Evolutionary conservation across 2,113 vertebrate species (phyloP), one percentile per base, ranked within the genome.

Genomic region (Panthera tigris): DNA sequence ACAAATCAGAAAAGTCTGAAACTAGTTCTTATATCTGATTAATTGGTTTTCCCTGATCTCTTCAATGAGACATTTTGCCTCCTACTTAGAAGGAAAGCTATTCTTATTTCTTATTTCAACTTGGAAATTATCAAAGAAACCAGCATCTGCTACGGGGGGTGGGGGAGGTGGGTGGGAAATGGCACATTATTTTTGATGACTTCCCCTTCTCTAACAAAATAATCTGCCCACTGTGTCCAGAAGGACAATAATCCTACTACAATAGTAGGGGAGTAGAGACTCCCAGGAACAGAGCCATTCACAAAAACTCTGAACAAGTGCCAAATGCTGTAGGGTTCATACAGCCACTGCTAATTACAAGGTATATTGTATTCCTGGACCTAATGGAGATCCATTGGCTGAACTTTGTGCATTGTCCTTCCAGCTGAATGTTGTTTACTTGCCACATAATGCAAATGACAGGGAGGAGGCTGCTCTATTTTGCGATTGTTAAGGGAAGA

Each of bases 351-450:
- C 76, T 91, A 96, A 97, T 96, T 94, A 78, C 69, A 39, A 23
- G 61, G 52, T 86, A 63, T 73, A 89, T 48, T 95, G 87, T 96
- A 95, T 93, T 97, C 73, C 92, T 90, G 87, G 71, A 94, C 88
- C 83, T 50, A 33, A 84, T 95, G 91, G 80, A 0, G 2, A 33
- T 89, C 61, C 1, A 15, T 3, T 93, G 94, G 55, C 93, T 97
- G 65, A 63, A 96, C 85, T 80, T 88, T 94, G 79, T 91, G 79
- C 55, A 90, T 36, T 90, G 15, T 89, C 79, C n/a, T 81, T 96
- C 52, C 25, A 92, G 39, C 74, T 89, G 88, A 97, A 81, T 7
- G 31, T 27, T 85, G 41, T 55, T 97, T 97, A 96, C 81, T 98
- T 92, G 57, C 89, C 36, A n/a, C n/a, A 80, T 55, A 94, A 89